Evolutionary conservation across 2,888 invertebrate genomes (phyloP), one percentile per base, ranked within the genome.

Genomic region (Panopea generosa): DNA sequence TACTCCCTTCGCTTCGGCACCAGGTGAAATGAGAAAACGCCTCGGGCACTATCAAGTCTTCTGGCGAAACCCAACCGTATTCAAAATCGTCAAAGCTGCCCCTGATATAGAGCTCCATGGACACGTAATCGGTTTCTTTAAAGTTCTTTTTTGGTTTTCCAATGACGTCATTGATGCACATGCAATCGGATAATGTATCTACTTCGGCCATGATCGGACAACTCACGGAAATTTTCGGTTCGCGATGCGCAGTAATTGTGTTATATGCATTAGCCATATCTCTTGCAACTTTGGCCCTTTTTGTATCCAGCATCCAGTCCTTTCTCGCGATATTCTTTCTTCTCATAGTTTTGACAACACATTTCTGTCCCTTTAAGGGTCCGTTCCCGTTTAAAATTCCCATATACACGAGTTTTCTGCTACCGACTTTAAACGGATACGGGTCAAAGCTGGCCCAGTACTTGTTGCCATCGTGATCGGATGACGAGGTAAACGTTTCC

Each of bases 21-120:
- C 86, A 88, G 0, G 85, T 83, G 49, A 83, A 88, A 60, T 88
- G 88, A 1, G 87, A 82, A 61, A 87, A 87, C 2, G 87, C 84
- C 27, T 86, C 82, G n/a, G 83, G 65, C 18, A 79, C 63, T 7
- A 70, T 67, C 2, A 78, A 49, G 18, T 86, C 82, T n/a, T 55
- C 49, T 11, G 49, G 56, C 9, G 67, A 50, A 11, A 76, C 75
- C 72, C 75, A 77, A 2, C 76, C 81, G 59, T 68, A 84, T 53
- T 84, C 81, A 65, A 84, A 84, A 9, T 73, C 75, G 50, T 83
- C 78, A 55, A 86, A 86, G 16, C 67, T 66, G 16, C 86, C 87
- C 22, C 81, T 73, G 18, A 87, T 52, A 43, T 78, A 85, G 9
- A 85, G 74, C 56, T 88, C 87, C 7, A 88, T 72, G 0, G 86